These are phyloP conservation scores for Ciconia stormi DNA, from an alignment of 2,113 vertebrate genomes.

Conservation along the genomic window DNA sequence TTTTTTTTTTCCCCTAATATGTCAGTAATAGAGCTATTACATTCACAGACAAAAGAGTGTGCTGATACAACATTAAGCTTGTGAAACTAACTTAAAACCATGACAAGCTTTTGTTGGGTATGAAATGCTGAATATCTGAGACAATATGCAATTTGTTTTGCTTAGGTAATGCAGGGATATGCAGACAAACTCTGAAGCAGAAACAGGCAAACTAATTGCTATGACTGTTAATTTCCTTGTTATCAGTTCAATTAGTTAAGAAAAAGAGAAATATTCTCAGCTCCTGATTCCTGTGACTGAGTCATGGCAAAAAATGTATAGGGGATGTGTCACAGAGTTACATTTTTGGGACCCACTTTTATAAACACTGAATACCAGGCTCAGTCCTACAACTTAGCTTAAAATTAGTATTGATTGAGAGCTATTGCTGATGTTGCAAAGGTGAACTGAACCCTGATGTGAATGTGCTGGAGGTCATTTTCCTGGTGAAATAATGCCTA, in stretches of 20 bases:
- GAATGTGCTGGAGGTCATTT: not conserved
- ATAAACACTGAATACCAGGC: not conserved
- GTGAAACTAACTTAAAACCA: not conserved
- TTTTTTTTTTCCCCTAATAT: rapidly evolving
- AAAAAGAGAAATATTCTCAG: not conserved
- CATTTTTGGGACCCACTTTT: not conserved
- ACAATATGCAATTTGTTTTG: not conserved
- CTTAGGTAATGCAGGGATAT: not conserved
- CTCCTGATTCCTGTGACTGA: not conserved
- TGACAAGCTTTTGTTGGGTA: not conserved
- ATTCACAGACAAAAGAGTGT: not conserved
- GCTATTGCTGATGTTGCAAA: not conserved
- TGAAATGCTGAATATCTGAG: not conserved
- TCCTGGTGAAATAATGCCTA: not conserved
- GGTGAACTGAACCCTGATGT: not conserved
- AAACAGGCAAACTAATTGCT: not conserved
- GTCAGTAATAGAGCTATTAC: not conserved
- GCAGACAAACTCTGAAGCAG: not conserved
- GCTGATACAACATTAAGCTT: not conserved
- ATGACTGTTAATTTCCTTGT: not conserved
- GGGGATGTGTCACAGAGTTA: not conserved
- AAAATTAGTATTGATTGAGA: not conserved
- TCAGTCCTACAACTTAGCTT: not conserved
- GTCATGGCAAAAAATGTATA: not conserved
- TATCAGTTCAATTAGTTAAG: not conserved